These are phyloP conservation scores for Eristalis pertinax DNA, from an alignment of 2,888 invertebrate species.

Conservation along the genomic window DNA sequence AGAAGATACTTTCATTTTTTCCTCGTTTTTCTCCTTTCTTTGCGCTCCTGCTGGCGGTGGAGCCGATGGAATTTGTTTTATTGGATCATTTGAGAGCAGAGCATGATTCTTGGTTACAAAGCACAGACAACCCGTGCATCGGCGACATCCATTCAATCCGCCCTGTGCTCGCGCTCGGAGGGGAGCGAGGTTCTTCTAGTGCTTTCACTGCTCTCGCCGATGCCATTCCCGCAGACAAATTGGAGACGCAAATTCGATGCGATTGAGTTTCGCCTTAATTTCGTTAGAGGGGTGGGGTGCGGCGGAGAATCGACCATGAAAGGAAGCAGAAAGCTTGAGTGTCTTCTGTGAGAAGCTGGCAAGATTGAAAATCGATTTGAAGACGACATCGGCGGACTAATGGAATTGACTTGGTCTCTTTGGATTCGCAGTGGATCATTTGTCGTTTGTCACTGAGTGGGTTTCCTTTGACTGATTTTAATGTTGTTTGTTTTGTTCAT, in stretches of 20 bases:
- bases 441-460: background rate
- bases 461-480: background rate
- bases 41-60: background rate
- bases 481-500: background rate
- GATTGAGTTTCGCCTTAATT: slow-evolving; percentile 66
- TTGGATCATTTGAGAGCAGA: slow-evolving; percentile 64
- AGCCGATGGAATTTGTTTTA: slow-evolving; percentile 66
- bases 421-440: slow-evolving; percentile 23
- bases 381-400: slow-evolving; percentile 18
- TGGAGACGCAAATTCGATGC: slow-evolving; percentile 69
- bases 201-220: slow-evolving; percentile 13
- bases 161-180: background rate
- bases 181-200: background rate
- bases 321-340: background rate
- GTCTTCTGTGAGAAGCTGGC: background rate
- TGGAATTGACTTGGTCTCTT: slow-evolving; percentile 67
- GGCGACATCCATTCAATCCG: background rate
- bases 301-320: too few species aligned
- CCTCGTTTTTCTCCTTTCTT: slow-evolving; percentile 8
- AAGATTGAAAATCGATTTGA: slow-evolving; percentile 4
- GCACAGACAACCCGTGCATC: slow-evolving; percentile 3
- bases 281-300: slow-evolving; percentile 18
- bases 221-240: slow-evolving; percentile 57
- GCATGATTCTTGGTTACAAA: slow-evolving; percentile 56
- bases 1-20: slow-evolving; percentile 33